These are phyloP conservation scores for Lepidotrigona ventralis DNA, from an alignment of 1,140 invertebrate species.

Conservation along the genomic window DNA sequence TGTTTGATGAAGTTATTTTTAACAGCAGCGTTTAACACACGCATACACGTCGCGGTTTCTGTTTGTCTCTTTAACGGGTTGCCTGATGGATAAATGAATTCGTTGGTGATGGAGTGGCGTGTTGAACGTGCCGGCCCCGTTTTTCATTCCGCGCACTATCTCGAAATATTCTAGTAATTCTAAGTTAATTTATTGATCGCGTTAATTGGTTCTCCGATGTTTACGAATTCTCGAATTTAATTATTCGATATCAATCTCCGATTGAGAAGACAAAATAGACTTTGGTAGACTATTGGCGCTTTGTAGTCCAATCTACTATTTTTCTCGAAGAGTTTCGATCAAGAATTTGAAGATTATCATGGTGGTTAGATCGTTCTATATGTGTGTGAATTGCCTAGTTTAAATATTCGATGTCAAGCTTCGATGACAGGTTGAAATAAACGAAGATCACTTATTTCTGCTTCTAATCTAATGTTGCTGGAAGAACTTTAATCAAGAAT, in stretches of 20 bases:
- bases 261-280: neutral
- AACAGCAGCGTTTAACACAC: neutral
- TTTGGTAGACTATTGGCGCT: too few species aligned
- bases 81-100: conserved; percentile 5
- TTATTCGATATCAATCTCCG: too few species aligned
- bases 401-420: too few species aligned
- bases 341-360: too few species aligned
- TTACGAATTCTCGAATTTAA: neutral
- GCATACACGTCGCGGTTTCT: neutral
- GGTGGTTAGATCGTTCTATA: too few species aligned
- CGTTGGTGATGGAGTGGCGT: neutral
- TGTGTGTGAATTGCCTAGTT: too few species aligned
- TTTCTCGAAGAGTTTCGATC: too few species aligned
- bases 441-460: too few species aligned
- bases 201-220: too few species aligned
- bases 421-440: too few species aligned
- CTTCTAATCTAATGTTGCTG: neutral
- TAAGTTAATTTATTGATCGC: neutral
- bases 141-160: neutral
- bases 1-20: conserved; percentile 15
- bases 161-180: neutral
- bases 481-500: neutral
- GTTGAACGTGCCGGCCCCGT: neutral
- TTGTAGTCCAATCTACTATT: too few species aligned
- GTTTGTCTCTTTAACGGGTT: neutral